Base-by-base conservation (phyloP, 2,797 vertebrate genomes). In the Microcaecilia unicolor region DNA sequence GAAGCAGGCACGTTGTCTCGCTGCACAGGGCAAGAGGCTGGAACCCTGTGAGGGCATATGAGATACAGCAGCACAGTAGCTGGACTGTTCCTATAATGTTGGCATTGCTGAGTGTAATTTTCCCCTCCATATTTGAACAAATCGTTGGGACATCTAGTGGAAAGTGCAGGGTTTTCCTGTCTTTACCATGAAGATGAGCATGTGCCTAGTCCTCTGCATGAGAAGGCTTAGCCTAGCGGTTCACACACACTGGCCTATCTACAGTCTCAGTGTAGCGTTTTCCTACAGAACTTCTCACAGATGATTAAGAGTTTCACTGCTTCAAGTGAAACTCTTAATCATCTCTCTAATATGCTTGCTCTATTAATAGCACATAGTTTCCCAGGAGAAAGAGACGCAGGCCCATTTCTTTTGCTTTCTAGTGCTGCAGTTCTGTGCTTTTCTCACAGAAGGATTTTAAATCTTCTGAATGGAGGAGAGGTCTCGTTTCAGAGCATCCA, bases 351-450 rank as follows among this genome's bases (percentile, higher is more conserved):
- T 23, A 8, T 27, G 32, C 27, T 29, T 42, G 21, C 37, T 8
- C 24, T 55, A 44, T 42, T 48, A 56, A 61, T 34, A 61, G 34
- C 29, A 41, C 2, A 6, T n/a, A n/a, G 3, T 9, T 19, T 41
- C 28, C 25, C 22, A 47, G 21, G 22, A 22, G 31, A 35, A 37
- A 10, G 26, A 22, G 2, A 7, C 2, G 18, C n/a, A n/a, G n/a
- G n/a, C n/a, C n/a, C n/a, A n/a, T n/a, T n/a, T n/a, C n/a, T n/a
- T n/a, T n/a, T n/a, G n/a, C n/a, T n/a, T n/a, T n/a, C n/a, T n/a
- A n/a, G n/a, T n/a, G n/a, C n/a, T n/a, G n/a, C n/a, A n/a, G n/a
- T n/a, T n/a, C n/a, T n/a, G n/a, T n/a, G n/a, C n/a, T n/a, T n/a
- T n/a, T n/a, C n/a, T n/a, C n/a, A n/a, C n/a, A n/a, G n/a, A n/a